A percentile compares a stretch with the other conserved stretches of the same genome.
Conservation (phyloP, 1,140 invertebrate genomes). For the Choristoneura fumiferana region DNA sequence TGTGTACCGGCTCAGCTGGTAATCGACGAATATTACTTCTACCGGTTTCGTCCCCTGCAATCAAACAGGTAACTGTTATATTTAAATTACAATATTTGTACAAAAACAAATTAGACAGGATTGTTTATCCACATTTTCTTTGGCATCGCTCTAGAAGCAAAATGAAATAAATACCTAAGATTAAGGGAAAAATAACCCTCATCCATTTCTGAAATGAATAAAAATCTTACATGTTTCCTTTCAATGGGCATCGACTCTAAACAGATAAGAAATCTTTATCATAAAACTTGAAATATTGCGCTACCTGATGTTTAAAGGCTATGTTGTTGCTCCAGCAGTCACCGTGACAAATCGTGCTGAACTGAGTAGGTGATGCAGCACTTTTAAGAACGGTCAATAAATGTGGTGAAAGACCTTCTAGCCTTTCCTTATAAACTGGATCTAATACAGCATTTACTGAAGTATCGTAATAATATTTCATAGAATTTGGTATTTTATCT, state of each 20-base stretch:
- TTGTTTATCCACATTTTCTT: no score
- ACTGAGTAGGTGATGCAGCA: conserved; percentile 33
- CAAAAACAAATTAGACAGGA: no score
- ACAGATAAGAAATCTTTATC: no score
- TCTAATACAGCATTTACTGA: conserved; percentile 49
- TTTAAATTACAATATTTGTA: no score
- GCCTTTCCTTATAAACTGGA: conserved; percentile 34
- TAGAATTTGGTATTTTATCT: conserved; percentile 36
- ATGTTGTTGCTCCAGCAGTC: conserved; percentile 65
- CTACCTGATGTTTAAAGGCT: conserved; percentile 50
- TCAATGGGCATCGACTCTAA: no score
- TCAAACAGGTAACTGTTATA: conserved; percentile 18
- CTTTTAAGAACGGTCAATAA: conserved; percentile 44
- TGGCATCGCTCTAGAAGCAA: no score
- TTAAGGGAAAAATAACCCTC: no score
- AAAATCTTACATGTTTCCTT: no score
- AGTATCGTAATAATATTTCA: conserved; percentile 48
- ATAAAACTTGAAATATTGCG: conserved; percentile 1
- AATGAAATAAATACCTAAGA: no score
- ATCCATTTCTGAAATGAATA: no score
- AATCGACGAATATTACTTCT: conserved; percentile 78
- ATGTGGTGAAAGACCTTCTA: conserved; percentile 34
- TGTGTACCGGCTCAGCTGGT: conserved; percentile 78
- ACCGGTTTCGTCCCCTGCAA: conserved; percentile 46
- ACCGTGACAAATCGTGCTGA: conserved; percentile 55